These are phyloP conservation scores for Gymnocheta viridis DNA, from an alignment of 2,888 invertebrate species.

Conservation along the genomic window DNA sequence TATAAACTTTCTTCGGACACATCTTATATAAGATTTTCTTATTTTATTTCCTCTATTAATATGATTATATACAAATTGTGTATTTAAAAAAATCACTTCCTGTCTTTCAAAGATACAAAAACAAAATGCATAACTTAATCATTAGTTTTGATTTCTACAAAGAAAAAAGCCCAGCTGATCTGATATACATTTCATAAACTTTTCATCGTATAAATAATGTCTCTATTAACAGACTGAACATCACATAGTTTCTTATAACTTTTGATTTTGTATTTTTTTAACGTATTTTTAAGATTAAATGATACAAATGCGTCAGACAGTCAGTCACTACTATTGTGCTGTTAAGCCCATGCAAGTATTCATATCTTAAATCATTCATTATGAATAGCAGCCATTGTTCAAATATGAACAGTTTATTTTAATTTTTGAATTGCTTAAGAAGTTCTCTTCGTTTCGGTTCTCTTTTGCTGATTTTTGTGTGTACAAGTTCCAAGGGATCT, in stretches of 20 bases:
- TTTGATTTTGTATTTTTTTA: slow-evolving; percentile 24
- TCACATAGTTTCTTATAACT: not conserved
- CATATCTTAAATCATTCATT: slow-evolving; percentile 45
- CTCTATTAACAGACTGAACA: slow-evolving; percentile 19
- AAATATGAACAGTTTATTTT: slow-evolving; percentile 39
- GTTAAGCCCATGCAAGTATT: not conserved
- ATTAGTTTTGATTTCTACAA: not conserved
- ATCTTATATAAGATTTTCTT: too few relatives aligned
- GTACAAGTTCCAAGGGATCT: slow-evolving; percentile 71
- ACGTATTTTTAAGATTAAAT: slow-evolving; percentile 33
- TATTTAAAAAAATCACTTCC: too few relatives aligned
- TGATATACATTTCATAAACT: not conserved
- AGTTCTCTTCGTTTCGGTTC: slow-evolving; percentile 19
- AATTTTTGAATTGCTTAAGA: slow-evolving; percentile 54
- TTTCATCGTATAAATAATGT: slow-evolving; percentile 23
- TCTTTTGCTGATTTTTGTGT: slow-evolving; percentile 15
- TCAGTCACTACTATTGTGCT: slow-evolving; percentile 12
- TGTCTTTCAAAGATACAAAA: too few relatives aligned
- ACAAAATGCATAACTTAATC: not conserved
- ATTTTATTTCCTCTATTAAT: too few relatives aligned
- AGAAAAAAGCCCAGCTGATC: not conserved
- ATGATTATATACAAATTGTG: too few relatives aligned
- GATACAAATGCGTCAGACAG: slow-evolving; percentile 42
- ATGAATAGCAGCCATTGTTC: slow-evolving; percentile 61
- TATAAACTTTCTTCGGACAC: too few relatives aligned